These are phyloP conservation scores for Hiodon tergisus DNA, from an alignment of 2,113 vertebrate genomes.

Conservation along the genomic window DNA sequence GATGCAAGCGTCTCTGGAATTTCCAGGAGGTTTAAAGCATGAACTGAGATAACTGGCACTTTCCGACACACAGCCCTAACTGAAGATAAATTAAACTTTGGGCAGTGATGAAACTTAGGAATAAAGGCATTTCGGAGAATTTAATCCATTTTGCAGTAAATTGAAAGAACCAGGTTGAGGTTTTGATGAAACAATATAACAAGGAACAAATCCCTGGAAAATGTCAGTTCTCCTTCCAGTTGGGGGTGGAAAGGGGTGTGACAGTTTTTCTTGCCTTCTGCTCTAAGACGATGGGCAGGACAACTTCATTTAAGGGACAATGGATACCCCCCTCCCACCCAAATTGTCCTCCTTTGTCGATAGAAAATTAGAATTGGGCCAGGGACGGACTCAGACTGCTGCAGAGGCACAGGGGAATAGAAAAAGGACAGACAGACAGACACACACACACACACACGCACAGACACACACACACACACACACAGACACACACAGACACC, in stretches of 20 bases:
- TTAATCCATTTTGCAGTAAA: too few relatives aligned
- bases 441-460: background rate
- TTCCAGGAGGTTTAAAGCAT: too few relatives aligned
- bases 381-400: background rate
- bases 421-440: too few relatives aligned
- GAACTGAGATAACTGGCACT: too few relatives aligned
- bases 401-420: background rate
- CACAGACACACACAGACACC: background rate
- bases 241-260: background rate
- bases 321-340: background rate
- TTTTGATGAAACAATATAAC: background rate
- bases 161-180: too few relatives aligned
- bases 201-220: background rate
- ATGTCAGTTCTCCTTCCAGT: background rate
- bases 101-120: too few relatives aligned
- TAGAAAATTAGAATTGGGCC: background rate
- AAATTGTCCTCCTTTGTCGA: background rate
- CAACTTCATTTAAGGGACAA: conserved; percentile 18
- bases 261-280: background rate
- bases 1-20: too few relatives aligned
- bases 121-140: too few relatives aligned
- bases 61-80: too few relatives aligned
- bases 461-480: background rate
- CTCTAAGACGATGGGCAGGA: background rate
- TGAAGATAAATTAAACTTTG: too few relatives aligned